Conservation (phyloP, 2,113 vertebrate species). For the Callorhinus ursinus region DNA sequence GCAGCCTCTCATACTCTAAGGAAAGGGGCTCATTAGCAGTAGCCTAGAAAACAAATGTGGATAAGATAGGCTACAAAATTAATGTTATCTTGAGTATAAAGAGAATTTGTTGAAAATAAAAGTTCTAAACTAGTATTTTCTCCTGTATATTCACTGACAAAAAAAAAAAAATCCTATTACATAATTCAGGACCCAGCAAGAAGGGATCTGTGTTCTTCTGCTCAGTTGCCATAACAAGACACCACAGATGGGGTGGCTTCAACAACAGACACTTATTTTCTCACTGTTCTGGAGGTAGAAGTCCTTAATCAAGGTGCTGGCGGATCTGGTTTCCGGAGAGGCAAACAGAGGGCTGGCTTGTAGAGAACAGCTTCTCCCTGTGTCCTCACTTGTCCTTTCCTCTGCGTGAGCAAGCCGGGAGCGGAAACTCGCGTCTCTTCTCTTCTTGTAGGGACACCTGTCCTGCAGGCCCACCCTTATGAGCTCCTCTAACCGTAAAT, state of each 20-base stretch:
- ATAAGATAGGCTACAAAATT: not conserved
- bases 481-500: not conserved
- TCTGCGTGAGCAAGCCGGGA: not conserved
- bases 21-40: not conserved
- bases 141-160: not conserved
- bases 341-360: not conserved
- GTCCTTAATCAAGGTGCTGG: not conserved
- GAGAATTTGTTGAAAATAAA: not conserved
- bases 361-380: not conserved
- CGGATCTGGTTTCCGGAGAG: not conserved
- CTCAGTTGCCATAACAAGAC: not conserved
- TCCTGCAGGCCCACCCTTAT: not conserved
- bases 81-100: not conserved
- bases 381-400: not conserved
- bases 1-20: not conserved
- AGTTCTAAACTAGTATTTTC: not conserved
- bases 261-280: not conserved
- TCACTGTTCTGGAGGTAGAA: not conserved
- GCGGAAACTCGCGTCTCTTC: not conserved
- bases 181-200: not conserved
- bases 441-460: not conserved
- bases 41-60: not conserved
- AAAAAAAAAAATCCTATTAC: not conserved
- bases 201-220: not conserved
- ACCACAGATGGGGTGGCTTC: not conserved